Conservation (phyloP, 1,140 invertebrate species). For the Drosophila auraria region DNA sequence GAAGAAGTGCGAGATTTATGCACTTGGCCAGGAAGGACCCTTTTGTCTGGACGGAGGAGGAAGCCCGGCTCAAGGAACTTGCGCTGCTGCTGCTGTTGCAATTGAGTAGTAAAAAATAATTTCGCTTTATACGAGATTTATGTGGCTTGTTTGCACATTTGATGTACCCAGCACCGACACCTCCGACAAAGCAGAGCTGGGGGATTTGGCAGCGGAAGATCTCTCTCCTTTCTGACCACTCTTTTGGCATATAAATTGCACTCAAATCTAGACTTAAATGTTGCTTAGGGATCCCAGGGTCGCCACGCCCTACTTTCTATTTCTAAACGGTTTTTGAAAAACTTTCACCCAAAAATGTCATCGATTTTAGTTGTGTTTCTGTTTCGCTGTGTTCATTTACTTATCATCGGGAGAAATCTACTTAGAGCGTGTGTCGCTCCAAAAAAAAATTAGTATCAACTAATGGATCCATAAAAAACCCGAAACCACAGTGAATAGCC, state of each 20-base stretch:
- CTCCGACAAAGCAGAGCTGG: slow-evolving; percentile 25
- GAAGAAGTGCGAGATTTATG: slow-evolving; percentile 52
- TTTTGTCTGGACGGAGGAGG: slow-evolving; percentile 44
- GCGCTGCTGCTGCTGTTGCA: slow-evolving; percentile 56
- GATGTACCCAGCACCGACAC: slow-evolving; percentile 73
- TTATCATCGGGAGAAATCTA: slow-evolving; percentile 48
- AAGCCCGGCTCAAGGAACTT: slow-evolving; percentile 47
- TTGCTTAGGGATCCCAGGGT: slow-evolving; percentile 5
- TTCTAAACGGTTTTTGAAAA: slow-evolving; percentile 65
- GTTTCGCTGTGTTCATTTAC: slow-evolving; percentile 40
- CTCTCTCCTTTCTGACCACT: neutral
- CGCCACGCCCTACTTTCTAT: slow-evolving; percentile 78
- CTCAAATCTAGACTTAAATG: slow-evolving; percentile 14
- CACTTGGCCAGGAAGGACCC: slow-evolving; percentile 55
- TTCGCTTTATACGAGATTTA: slow-evolving; percentile 80
- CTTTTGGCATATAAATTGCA: slow-evolving; percentile 67
- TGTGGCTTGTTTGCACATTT: slow-evolving; percentile 84
- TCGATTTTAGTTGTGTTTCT: slow-evolving; percentile 53
- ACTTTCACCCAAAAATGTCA: slow-evolving; percentile 79
- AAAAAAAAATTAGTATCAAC: slow-evolving; percentile 51
- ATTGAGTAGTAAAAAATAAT: slow-evolving; percentile 84
- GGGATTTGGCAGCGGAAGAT: slow-evolving; percentile 18
- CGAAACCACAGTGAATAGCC: neutral
- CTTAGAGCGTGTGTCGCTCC: slow-evolving; percentile 46
- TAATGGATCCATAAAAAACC: slow-evolving; percentile 40